Conservation (phyloP, 2,113 vertebrate species). For the Piaya cayana region DNA sequence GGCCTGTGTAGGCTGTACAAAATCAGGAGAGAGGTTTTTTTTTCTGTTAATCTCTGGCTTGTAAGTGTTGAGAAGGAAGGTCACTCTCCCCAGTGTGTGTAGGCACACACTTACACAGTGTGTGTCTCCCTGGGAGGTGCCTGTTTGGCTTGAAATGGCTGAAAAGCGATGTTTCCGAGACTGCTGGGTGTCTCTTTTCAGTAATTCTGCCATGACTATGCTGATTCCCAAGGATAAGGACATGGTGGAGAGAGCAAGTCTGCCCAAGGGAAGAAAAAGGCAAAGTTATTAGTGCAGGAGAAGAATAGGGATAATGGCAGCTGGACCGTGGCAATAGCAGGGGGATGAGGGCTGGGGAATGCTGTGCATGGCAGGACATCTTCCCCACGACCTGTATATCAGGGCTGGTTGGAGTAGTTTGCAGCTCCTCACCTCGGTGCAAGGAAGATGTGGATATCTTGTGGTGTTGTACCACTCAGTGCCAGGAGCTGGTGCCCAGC, state of each 20-base stretch:
- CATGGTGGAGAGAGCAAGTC: background rate
- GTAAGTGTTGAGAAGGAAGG: background rate
- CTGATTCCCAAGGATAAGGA: background rate
- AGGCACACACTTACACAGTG: fast-evolving
- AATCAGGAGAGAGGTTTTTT: background rate
- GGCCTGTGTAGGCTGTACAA: background rate
- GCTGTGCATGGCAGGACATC: background rate
- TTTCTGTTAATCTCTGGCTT: background rate
- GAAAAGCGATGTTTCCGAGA: background rate
- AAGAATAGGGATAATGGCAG: background rate
- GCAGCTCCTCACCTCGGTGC: background rate
- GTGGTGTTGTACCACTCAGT: background rate
- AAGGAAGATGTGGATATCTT: background rate
- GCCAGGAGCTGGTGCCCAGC: background rate
- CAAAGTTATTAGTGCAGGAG: background rate
- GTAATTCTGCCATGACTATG: background rate
- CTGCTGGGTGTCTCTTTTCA: background rate
- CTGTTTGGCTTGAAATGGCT: background rate
- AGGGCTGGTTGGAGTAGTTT: background rate
- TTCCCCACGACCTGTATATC: background rate
- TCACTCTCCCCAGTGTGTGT: fast-evolving
- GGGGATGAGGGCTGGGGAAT: background rate
- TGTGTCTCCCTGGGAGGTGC: background rate
- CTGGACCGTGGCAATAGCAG: background rate
- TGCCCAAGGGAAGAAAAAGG: background rate